phyloP scores from a whole-genome alignment of 2,888 invertebrate genomes.

The Tridacna crocea region DNA sequence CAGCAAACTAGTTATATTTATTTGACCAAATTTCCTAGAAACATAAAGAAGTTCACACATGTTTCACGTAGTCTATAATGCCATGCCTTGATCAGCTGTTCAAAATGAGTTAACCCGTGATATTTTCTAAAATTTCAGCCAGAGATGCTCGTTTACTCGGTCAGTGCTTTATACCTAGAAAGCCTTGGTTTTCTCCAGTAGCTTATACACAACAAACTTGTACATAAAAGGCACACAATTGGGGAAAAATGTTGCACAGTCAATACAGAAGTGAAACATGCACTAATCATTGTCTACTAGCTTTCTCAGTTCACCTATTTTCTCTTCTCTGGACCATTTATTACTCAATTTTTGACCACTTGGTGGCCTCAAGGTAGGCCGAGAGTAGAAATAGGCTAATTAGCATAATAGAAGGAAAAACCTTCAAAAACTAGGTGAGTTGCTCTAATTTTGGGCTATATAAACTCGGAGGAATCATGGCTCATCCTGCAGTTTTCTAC shows the following conservation, averaged over 20 bases:
- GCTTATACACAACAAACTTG: no score
- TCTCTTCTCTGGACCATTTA: background rate
- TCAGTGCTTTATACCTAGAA: background rate
- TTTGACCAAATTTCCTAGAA: no score
- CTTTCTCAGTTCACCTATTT: conserved; percentile 2
- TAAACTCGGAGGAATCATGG: background rate
- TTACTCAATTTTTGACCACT: conserved; percentile 18
- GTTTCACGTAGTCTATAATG: conserved; percentile 2
- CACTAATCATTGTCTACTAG: no score
- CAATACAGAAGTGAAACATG: no score
- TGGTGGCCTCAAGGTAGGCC: background rate
- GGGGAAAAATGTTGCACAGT: no score
- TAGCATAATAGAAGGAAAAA: conserved; percentile 73
- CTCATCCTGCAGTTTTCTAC: background rate
- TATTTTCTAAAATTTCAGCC: conserved; percentile 8
- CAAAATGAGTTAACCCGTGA: conserved; percentile 1
- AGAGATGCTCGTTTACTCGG: background rate
- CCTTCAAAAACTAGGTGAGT: conserved; percentile 47
- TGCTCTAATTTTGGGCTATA: conserved; percentile 49
- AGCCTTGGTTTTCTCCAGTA: no score
- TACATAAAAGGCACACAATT: no score
- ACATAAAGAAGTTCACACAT: background rate
- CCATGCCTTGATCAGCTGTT: conserved; percentile 7
- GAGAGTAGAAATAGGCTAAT: conserved; percentile 15
- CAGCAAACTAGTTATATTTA: no score